phyloP scores from a whole-genome alignment of 2,113 vertebrate genomes.

The Myrmecophaga tridactyla region DNA sequence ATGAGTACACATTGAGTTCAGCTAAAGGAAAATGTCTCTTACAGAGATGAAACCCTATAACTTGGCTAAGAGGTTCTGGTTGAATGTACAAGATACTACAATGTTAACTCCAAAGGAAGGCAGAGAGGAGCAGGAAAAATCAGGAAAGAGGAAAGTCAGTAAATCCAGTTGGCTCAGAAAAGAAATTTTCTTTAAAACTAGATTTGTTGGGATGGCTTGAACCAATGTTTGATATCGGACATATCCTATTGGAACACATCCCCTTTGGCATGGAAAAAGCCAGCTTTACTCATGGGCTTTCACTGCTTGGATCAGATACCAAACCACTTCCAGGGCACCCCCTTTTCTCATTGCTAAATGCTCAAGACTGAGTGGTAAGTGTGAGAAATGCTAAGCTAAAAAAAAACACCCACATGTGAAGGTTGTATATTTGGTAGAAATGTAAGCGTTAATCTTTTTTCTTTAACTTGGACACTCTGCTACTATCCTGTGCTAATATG shows the following conservation, averaged over 20 bases:
- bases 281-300: conserved; percentile 11
- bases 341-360: not conserved
- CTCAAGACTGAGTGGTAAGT: not conserved
- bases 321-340: not conserved
- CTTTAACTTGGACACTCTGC: not conserved
- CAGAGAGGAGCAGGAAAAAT: not conserved
- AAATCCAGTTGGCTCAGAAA: not conserved
- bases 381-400: not conserved
- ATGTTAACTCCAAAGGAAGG: conserved; percentile 2
- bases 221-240: not conserved
- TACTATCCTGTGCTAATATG: not conserved
- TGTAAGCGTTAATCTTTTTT: not conserved
- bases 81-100: conserved; percentile 16
- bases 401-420: not conserved
- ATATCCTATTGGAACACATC: not conserved
- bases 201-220: not conserved
- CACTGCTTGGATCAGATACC: not conserved
- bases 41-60: not conserved
- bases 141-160: not conserved
- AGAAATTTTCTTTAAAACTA: conserved; percentile 2
- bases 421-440: not conserved
- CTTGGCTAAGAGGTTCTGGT: not conserved
- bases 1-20: not conserved
- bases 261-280: not conserved
- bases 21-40: not conserved